phyloP scores from a whole-genome alignment of 1,140 invertebrate species.

The Bombus fervidus region DNA sequence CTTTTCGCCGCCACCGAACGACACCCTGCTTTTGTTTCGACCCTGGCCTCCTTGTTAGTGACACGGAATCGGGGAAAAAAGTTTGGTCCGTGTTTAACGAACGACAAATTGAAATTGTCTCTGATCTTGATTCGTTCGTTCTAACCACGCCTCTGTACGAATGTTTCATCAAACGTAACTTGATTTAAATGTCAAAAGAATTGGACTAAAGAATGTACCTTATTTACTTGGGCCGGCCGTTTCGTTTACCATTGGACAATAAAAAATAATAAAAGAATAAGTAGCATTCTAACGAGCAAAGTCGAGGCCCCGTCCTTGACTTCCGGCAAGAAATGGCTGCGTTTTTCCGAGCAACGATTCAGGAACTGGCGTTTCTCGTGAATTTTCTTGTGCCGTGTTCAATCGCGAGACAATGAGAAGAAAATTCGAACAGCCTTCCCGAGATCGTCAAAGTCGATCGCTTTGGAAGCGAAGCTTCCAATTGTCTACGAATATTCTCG shows the following conservation, averaged over 20 bases:
- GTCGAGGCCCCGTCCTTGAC: slow-evolving; percentile 61
- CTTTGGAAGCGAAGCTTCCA: neutral
- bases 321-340: slow-evolving; percentile 56
- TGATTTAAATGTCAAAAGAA: neutral
- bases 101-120: neutral
- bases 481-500: neutral
- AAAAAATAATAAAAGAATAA: neutral
- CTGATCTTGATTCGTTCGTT: no score
- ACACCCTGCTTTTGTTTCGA: neutral
- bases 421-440: slow-evolving; percentile 12
- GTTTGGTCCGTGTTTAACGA: neutral
- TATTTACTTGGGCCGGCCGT: no score
- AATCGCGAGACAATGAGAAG: slow-evolving; percentile 2
- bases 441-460: neutral
- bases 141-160: no score
- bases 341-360: slow-evolving; percentile 35
- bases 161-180: neutral
- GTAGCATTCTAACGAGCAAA: slow-evolving; percentile 56
- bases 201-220: neutral
- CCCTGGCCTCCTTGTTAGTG: neutral
- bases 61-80: neutral
- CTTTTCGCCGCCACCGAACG: neutral
- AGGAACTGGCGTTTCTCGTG: slow-evolving; percentile 49
- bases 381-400: slow-evolving; percentile 50
- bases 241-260: neutral